Evolutionary conservation across 2,113 vertebrate species (phyloP), one percentile per base, ranked within the genome.

Genomic region (Periophthalmodon schlosseri): DNA sequence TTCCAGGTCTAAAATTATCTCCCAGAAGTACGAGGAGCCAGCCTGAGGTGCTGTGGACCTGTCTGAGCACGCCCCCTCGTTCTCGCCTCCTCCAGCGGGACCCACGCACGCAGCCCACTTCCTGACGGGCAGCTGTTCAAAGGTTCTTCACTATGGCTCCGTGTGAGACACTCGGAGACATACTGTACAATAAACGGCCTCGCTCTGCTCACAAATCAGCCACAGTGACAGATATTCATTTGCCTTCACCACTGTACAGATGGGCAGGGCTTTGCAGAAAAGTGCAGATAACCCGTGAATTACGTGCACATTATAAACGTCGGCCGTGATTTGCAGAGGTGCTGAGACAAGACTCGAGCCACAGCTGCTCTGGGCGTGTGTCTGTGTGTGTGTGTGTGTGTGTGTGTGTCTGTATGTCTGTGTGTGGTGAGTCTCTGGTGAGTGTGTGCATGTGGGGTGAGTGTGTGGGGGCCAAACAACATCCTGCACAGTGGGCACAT

Each of bases 401-500:
- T 50, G 49, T 49, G 47, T 49, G 11, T 49, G 47, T 49, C 6
- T 49, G 36, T 39, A 4, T 39, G 8, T 7, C 0, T 39, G 36
- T 39, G 6, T 36, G 34, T 36, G 34, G 34, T 36, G 47, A 10
- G 47, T 49, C 6, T 49, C 2, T 49, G 47, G 2, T 9, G 47
- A 14, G 47, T 49, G 47, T 49, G 47, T 49, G 0, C 15, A 13
- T 50, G 49, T 50, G 49, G 15, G 49, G 49, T 21, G 16, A n/a
- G 58, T 57, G 58, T 46, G 60, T 72, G 63, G 79, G 18, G 82
- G 83, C 74, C 81, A 82, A 73, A 82, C 78, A 73, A 73, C 75
- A 74, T 84, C 74, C 73, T 84, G 85, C 86, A 78, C 82, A 65
- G 71, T 82, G 11, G 68, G 83, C 83, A 85, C 73, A 79, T 84